Percentiles rank a stretch among this genome's conserved stretches.
Conservation (phyloP, 2,797 vertebrate species). For the Cryptoprocta ferox region DNA sequence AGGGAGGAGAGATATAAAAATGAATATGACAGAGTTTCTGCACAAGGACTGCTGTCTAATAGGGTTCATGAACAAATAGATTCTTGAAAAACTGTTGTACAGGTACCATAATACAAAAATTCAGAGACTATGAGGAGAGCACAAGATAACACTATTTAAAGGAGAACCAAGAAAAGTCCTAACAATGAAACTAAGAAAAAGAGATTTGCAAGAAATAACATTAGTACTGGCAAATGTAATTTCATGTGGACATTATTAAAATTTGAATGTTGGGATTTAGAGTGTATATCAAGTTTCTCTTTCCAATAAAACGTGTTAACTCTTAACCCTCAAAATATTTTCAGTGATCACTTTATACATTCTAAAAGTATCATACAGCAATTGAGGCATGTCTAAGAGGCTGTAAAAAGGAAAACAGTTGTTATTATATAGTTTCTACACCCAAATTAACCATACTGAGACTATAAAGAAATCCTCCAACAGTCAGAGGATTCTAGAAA, state of each 20-base stretch:
- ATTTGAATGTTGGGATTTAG: constrained; percentile 8
- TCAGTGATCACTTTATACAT: background rate
- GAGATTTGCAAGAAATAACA: background rate
- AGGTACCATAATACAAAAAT: background rate
- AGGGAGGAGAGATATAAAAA: background rate
- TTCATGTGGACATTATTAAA: constrained; percentile 28
- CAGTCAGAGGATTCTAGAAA: background rate
- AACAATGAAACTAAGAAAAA: background rate
- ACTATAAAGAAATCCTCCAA: background rate
- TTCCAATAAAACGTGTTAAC: background rate
- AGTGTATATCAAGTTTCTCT: background rate
- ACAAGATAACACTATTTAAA: background rate
- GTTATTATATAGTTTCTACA: background rate
- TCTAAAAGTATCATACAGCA: background rate
- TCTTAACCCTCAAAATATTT: constrained; percentile 20
- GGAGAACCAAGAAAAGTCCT: background rate
- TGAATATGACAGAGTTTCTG: background rate
- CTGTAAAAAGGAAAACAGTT: background rate
- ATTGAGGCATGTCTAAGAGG: background rate
- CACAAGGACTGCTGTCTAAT: background rate
- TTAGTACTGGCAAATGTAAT: background rate
- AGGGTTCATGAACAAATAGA: background rate
- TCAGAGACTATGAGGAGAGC: background rate
- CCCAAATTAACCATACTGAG: background rate
- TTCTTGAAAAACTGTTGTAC: background rate